phyloP scores from a whole-genome alignment of 2,888 invertebrate species.

The Oligia latruncula region DNA sequence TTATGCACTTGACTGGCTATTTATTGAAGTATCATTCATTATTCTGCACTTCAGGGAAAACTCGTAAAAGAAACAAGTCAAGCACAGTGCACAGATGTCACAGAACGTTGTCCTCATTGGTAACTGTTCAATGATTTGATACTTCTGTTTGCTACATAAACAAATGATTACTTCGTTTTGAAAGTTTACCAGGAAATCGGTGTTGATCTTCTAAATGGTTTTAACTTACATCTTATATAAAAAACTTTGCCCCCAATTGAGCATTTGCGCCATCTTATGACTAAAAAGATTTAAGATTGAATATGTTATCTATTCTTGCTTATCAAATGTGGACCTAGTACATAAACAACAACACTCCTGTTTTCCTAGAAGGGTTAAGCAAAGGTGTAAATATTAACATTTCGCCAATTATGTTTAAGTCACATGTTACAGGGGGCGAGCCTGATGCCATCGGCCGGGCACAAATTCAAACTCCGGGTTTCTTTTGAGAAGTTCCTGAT shows the following conservation, averaged over 20 bases:
- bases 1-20: slow-evolving; percentile 80
- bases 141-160: slow-evolving; percentile 11
- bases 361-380: too few species aligned
- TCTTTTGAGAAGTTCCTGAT: neutral
- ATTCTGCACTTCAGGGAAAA: slow-evolving; percentile 74
- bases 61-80: slow-evolving; percentile 62
- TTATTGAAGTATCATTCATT: slow-evolving; percentile 79
- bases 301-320: neutral
- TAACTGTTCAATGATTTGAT: slow-evolving; percentile 24
- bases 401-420: neutral
- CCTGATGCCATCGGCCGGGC: neutral
- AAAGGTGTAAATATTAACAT: neutral
- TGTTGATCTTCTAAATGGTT: slow-evolving; percentile 5
- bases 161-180: slow-evolving; percentile 9
- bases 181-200: slow-evolving; percentile 17
- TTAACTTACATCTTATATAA: neutral
- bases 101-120: slow-evolving; percentile 20
- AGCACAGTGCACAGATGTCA: slow-evolving; percentile 49
- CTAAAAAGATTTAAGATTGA: neutral
- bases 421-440: neutral
- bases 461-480: neutral
- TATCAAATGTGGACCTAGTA: neutral
- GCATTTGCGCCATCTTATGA: slow-evolving; percentile 6
- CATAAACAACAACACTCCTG: neutral
- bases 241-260: slow-evolving; percentile 17